These are phyloP conservation scores for Endotricha flammealis DNA, from an alignment of 2,888 invertebrate genomes.

Conservation along the genomic window DNA sequence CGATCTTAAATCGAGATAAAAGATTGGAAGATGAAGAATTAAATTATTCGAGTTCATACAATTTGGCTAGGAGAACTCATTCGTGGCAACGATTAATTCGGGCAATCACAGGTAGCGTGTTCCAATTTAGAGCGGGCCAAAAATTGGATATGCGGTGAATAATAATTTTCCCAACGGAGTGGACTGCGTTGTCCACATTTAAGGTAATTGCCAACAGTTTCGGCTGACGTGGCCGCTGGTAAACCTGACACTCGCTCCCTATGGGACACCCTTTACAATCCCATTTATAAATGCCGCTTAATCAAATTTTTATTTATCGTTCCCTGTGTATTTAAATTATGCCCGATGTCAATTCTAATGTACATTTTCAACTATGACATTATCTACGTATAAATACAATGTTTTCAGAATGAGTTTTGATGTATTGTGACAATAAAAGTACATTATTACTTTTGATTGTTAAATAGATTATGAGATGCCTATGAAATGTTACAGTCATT, in stretches of 20 bases:
- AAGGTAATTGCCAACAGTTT: conserved; percentile 75
- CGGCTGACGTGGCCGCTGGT: conserved; percentile 67
- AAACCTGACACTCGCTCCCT: conserved; percentile 68
- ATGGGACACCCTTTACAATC: conserved; percentile 68
- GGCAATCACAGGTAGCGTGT: conserved; percentile 54
- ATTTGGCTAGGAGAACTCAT: conserved; percentile 27
- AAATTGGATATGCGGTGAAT: conserved; percentile 72
- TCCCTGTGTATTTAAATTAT: conserved; percentile 30
- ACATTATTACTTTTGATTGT: too few species aligned
- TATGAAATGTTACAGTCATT: too few species aligned
- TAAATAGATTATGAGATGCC: too few species aligned
- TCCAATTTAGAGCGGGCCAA: conserved; percentile 60
- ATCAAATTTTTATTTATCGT: conserved; percentile 64
- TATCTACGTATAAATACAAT: neutral
- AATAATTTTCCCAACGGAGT: conserved; percentile 69
- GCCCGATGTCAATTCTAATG: conserved; percentile 18
- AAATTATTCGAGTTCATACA: conserved; percentile 27
- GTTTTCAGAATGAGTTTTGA: too few species aligned
- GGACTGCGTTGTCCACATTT: conserved; percentile 74
- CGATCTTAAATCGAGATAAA: too few species aligned
- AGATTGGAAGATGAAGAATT: conserved; percentile 18
- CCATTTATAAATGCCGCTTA: conserved; percentile 72
- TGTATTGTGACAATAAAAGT: too few species aligned
- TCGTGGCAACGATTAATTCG: conserved; percentile 41
- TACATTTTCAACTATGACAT: conserved; percentile 6